Evolutionary conservation across 2,113 vertebrate species (phyloP), one percentile per base, ranked within the genome.

Genomic region (Cheirogaleus medius): DNA sequence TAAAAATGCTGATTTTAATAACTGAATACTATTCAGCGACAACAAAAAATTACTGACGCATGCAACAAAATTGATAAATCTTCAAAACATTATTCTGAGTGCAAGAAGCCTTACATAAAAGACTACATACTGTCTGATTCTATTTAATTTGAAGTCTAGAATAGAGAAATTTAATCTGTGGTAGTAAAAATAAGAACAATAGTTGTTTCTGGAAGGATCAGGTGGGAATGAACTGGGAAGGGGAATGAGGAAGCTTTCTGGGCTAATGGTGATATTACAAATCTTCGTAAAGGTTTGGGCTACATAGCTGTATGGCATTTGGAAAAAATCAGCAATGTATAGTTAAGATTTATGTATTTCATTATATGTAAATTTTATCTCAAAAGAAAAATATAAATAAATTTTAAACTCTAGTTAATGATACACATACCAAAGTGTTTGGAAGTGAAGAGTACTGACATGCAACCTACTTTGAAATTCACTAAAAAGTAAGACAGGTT

Each of bases 281-380:
- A 71, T 89, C 11, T 47, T 87, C 2, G 34, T 64, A 34, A 52
- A 17, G 3, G 4, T 78, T 92, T 88, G 44, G 14, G 32, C 64
- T 95, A 34, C 29, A 44, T 39, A 66, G 8, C 18, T 20, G 0
- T 25, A 82, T 47, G 58, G 23, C 58, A 81, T 93, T 76, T 71
- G 15, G 32, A 42, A 73, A 88, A 84, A 86, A 66, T n/a, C 39
- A 63, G 9, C 15, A 20, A 66, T 58, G 15, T 87, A 58, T 34
- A 76, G 56, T 82, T 93, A 76, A 90, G 32, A 82, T 76, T 87
- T 93, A 52, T 37, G 1, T 86, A 81, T 84, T 94, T 94, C 14
- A 60, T 56, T 49, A 34, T 47, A 73, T 13, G 11, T 73, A 42
- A 42, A 73, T 42, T 73, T 73, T 73, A 27, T 27, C 39, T 73